phyloP scores from a whole-genome alignment of 2,888 invertebrate genomes.

The Stramonita haemastoma region DNA sequence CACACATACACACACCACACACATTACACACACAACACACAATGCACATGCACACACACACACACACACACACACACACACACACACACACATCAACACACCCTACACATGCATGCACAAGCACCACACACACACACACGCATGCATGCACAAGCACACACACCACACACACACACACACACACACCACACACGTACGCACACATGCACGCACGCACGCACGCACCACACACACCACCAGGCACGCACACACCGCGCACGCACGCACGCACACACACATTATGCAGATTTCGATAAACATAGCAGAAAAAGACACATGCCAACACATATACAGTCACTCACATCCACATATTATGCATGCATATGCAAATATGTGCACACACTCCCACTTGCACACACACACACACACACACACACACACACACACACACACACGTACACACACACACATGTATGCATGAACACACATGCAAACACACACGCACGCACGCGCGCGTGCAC shows the following conservation, averaged over 20 bases:
- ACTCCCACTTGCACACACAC: background rate
- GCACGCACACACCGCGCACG: background rate
- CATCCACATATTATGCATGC: background rate
- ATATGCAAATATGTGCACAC: background rate
- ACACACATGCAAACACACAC: too few species aligned
- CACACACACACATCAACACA: background rate
- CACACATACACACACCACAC: background rate
- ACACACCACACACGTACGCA: background rate
- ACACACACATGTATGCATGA: background rate
- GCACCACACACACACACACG: background rate
- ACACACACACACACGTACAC: background rate
- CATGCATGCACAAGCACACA: too few species aligned
- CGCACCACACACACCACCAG: too few species aligned
- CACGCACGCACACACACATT: background rate
- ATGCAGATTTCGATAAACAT: too few species aligned
- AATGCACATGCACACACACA: background rate
- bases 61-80: constrained; percentile 3
- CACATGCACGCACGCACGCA: too few species aligned
- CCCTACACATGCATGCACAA: background rate
- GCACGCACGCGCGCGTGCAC: too few species aligned
- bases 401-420: background rate
- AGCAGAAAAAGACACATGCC: too few species aligned
- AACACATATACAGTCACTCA: background rate
- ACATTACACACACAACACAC: background rate
- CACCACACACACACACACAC: too few species aligned